These are phyloP conservation scores for Zygothrica quintamaculata DNA, from an alignment of 2,888 invertebrate genomes.

Conservation along the genomic window DNA sequence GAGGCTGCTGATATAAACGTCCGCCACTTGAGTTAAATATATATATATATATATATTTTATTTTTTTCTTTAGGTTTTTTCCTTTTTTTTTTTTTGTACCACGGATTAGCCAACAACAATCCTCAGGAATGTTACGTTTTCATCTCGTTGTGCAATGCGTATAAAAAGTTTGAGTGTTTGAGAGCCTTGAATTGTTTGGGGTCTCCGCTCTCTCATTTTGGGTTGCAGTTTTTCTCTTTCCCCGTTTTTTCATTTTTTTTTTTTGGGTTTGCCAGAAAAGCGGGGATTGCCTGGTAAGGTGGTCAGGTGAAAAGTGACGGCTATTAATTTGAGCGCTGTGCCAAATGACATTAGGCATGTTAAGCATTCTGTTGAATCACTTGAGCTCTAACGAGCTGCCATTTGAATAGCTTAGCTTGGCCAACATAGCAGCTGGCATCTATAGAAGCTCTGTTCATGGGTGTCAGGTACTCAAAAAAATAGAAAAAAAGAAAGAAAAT, in stretches of 20 bases:
- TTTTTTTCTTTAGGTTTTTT: slow-evolving; percentile 11
- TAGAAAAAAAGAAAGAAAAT: too few relatives aligned
- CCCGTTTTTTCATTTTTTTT: too few relatives aligned
- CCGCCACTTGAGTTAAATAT: slow-evolving; percentile 68
- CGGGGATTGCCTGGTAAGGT: slow-evolving; percentile 26
- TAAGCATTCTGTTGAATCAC: slow-evolving; percentile 78
- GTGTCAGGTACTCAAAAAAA: too few relatives aligned
- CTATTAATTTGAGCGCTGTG: slow-evolving; percentile 76
- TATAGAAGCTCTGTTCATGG: background rate
- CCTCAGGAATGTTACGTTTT: slow-evolving; percentile 64
- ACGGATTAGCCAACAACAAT: slow-evolving; percentile 71
- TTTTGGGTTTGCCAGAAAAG: too few relatives aligned
- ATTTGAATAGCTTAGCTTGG: slow-evolving; percentile 72
- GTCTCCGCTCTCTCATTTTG: slow-evolving; percentile 8
- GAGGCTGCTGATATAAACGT: slow-evolving; percentile 66
- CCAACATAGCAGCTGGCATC: slow-evolving; percentile 40
- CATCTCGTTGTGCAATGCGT: slow-evolving; percentile 57
- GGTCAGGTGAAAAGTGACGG: slow-evolving; percentile 77
- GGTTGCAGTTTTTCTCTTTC: slow-evolving; percentile 1
- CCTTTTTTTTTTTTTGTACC: slow-evolving; percentile 30
- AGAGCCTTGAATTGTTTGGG: slow-evolving; percentile 33
- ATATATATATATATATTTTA: slow-evolving; percentile 12
- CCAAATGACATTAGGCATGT: slow-evolving; percentile 79
- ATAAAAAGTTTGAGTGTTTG: slow-evolving; percentile 49
- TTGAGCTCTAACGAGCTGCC: slow-evolving; percentile 76